These are phyloP conservation scores for Iphiclides podalirius DNA, from an alignment of 2,888 invertebrate genomes.

Conservation along the genomic window DNA sequence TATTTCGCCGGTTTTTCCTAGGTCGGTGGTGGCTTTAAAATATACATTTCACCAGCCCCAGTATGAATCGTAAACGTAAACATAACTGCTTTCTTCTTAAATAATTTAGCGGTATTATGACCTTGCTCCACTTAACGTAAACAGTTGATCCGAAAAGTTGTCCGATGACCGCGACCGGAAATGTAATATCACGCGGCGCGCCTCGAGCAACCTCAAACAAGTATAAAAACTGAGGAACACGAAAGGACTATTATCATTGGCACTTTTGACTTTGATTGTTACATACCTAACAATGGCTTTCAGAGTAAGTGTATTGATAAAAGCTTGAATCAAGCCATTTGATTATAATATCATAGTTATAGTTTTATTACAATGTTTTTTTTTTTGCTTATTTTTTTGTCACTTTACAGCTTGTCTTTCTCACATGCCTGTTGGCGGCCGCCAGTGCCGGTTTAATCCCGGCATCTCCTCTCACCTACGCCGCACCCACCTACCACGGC, in stretches of 20 bases:
- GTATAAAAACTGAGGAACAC: constrained; percentile 5
- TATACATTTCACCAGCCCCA: no score
- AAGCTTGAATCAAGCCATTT: no score
- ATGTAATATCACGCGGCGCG: background rate
- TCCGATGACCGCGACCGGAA: background rate
- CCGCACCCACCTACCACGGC: constrained; percentile 37
- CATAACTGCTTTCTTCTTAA: constrained; percentile 1
- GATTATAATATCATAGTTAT: no score
- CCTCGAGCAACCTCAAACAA: background rate
- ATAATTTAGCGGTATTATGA: background rate
- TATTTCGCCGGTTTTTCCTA: no score
- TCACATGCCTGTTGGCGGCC: constrained; percentile 53
- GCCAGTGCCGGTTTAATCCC: constrained; percentile 46
- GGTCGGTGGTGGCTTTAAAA: no score
- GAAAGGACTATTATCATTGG: background rate
- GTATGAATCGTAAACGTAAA: no score
- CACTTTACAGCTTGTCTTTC: constrained; percentile 55
- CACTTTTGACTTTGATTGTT: background rate
- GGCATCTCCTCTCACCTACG: constrained; percentile 26
- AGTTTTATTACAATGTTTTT: no score
- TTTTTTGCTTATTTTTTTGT: background rate
- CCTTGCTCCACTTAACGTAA: constrained; percentile 5
- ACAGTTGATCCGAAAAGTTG: background rate
- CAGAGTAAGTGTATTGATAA: constrained; percentile 51
- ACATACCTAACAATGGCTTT: constrained; percentile 50